These are phyloP conservation scores for Temnopleurus reevesii DNA, from an alignment of 53 echinoderm and acorn worm genomes.

Conservation along the genomic window DNA sequence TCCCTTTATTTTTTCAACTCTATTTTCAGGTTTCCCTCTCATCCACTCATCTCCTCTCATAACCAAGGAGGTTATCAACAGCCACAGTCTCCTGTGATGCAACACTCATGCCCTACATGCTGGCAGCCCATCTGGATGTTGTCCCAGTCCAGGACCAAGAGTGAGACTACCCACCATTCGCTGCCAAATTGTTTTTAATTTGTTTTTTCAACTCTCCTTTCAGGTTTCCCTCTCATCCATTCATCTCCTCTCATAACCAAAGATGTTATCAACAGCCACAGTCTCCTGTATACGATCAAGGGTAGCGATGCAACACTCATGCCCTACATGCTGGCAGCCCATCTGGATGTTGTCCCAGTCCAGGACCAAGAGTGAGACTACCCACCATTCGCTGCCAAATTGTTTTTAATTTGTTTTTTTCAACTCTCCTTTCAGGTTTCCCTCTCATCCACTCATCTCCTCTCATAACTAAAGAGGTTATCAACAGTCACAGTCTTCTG, in stretches of 20 bases:
- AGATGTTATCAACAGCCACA: conserved; percentile 76
- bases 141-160: conserved; percentile 88
- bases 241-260: conserved; percentile 77
- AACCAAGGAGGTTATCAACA: conserved; percentile 71
- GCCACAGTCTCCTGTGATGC: conserved; percentile 79
- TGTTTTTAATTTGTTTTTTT: too few species aligned
- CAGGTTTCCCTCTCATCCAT: conserved; percentile 87
- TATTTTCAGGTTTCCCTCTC: conserved; percentile 71
- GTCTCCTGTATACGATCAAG: conserved; percentile 82
- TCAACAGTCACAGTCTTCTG: conserved; percentile 77
- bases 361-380: conserved; percentile 82
- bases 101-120: conserved; percentile 80
- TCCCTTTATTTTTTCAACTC: neutral
- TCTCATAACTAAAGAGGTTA: conserved; percentile 76
- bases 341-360: conserved; percentile 97
- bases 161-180: conserved; percentile 93
- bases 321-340: conserved; percentile 88
- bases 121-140: conserved; percentile 91
- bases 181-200: conserved; percentile 65
- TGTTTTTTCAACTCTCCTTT: neutral
- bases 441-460: conserved; percentile 83
- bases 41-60: conserved; percentile 87
- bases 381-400: conserved; percentile 91
- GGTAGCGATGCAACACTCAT: conserved; percentile 70
- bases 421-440: conserved; percentile 62